Evolutionary conservation across 2,888 invertebrate species (phyloP).

Genomic region (Acanthopleura granulata): DNA sequence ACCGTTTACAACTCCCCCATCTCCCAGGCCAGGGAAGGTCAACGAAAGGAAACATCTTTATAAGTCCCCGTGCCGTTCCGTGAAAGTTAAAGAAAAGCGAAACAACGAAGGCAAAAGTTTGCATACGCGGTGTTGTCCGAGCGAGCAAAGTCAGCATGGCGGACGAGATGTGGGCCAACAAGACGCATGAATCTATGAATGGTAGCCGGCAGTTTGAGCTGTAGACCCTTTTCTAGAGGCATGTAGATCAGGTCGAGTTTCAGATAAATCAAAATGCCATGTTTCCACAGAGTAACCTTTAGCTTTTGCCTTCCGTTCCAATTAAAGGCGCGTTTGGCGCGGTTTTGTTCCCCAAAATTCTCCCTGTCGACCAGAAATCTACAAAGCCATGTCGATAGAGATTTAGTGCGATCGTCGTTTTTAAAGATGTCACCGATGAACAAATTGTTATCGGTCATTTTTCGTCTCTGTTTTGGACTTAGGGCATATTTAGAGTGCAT

Average conservation of each 20-base stretch:
- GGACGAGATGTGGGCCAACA: conserved; percentile 10
- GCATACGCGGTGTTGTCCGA: conserved; percentile 1
- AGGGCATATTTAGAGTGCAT: no score
- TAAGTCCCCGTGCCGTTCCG: conserved; percentile 16
- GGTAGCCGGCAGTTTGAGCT: not conserved
- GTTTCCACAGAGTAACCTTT: not conserved
- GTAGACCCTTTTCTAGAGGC: not conserved
- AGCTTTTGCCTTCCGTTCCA: not conserved
- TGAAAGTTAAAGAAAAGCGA: conserved; percentile 15
- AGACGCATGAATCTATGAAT: conserved; percentile 7
- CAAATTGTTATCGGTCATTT: no score
- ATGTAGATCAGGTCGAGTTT: not conserved
- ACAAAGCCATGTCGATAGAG: no score
- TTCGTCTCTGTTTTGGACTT: no score
- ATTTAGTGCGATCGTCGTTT: no score
- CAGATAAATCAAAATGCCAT: not conserved
- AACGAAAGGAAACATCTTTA: conserved; percentile 18
- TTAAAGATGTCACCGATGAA: no score
- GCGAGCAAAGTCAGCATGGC: conserved; percentile 11
- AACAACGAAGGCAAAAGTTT: conserved; percentile 13
- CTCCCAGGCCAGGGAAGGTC: conserved; percentile 7
- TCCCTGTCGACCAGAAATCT: no score
- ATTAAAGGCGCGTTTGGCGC: no score
- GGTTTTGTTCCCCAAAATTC: no score
- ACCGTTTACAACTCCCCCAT: conserved; percentile 4